Base-by-base conservation (phyloP, 2,113 vertebrate genomes). In the Hippocampus guttulatus region DNA sequence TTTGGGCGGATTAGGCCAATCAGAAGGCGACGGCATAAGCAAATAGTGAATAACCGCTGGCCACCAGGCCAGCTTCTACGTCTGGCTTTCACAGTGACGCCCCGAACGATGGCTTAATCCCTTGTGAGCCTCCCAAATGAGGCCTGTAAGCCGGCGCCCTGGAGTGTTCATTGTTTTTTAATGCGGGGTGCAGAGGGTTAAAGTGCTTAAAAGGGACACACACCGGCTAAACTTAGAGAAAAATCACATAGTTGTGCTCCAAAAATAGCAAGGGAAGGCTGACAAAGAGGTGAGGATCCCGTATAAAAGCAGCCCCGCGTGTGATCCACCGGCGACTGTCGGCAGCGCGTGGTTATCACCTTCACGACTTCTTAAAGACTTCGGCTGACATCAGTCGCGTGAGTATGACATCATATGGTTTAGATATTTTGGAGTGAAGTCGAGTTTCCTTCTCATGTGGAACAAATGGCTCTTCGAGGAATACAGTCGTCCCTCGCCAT, bases 121-220 rank as follows among this genome's bases (percentile, higher is more conserved):
- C 75, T 68, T 68, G 71, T 90, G 85, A 88, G 82, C 88, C 85
- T 76, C 81, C 72, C 81, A 82, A 88, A 87, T 85, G 71, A 85
- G 81, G 5, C 73, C 18, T 49, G 69, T 30, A 4, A 73, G 84
- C 84, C 60, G 72, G 68, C 66, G n/a, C 75, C 54, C 27, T 80
- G 82, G 85, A 81, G 76, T 73, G 68, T 77, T 87, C 86, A 83
- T 88, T 82, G 77, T 74, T 87, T 88, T 87, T 87, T 84, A 88
- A 88, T 81, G 78, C 79, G 49, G 70, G 41, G 68, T 54, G 73
- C 75, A 69, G 52, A 68, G 75, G 68, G 71, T 65, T 64, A 88
- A 88, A 83, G 71, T 45, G 0, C 83, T 87, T 84, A 76, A 82
- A 86, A 77, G 69, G 85, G 82, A 85, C 74, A 85, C 82, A 81